Evolutionary conservation across 2,888 invertebrate genomes (phyloP).

Genomic region (Drosophila longiperda): DNA sequence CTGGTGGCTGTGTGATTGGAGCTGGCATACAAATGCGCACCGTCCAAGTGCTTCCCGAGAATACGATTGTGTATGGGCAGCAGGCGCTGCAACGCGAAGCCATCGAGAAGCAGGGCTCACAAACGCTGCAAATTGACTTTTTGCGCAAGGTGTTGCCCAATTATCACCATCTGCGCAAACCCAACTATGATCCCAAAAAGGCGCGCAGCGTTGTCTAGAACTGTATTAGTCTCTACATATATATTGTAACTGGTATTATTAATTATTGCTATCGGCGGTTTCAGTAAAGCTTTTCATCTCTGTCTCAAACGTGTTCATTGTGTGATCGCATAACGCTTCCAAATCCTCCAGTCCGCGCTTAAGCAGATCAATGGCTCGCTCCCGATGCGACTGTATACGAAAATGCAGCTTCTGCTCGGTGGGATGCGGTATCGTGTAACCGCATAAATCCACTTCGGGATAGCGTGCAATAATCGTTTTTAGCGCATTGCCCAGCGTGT

Average conservation of each 20-base stretch:
- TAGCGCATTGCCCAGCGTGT: conserved; percentile 97
- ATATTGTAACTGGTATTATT: conserved; percentile 38
- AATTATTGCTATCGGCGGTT: conserved; percentile 56
- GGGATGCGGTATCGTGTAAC: conserved; percentile 98
- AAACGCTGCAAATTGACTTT: conserved; percentile 95
- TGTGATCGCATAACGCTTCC: conserved; percentile 91
- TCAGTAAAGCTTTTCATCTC: conserved; percentile 86
- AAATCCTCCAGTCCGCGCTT: conserved; percentile 92
- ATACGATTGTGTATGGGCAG: conserved; percentile 95
- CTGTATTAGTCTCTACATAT: neutral
- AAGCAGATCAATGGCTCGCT: conserved; percentile 91
- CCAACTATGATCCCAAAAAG: conserved; percentile 88
- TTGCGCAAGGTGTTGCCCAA: conserved; percentile 96
- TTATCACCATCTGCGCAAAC: conserved; percentile 95
- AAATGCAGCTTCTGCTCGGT: conserved; percentile 96
- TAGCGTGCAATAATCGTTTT: conserved; percentile 94
- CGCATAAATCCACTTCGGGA: conserved; percentile 95
- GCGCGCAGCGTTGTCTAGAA: conserved; percentile 69
- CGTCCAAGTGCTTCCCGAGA: conserved; percentile 92
- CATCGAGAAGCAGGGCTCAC: conserved; percentile 92
- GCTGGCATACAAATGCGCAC: conserved; percentile 92
- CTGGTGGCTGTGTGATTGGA: conserved; percentile 96
- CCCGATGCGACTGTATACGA: conserved; percentile 92
- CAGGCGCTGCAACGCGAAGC: conserved; percentile 92
- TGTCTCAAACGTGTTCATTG: conserved; percentile 89